Evolutionary conservation across 2,113 vertebrate genomes (phyloP).

Genomic region (Pelecanoides urinatrix): DNA sequence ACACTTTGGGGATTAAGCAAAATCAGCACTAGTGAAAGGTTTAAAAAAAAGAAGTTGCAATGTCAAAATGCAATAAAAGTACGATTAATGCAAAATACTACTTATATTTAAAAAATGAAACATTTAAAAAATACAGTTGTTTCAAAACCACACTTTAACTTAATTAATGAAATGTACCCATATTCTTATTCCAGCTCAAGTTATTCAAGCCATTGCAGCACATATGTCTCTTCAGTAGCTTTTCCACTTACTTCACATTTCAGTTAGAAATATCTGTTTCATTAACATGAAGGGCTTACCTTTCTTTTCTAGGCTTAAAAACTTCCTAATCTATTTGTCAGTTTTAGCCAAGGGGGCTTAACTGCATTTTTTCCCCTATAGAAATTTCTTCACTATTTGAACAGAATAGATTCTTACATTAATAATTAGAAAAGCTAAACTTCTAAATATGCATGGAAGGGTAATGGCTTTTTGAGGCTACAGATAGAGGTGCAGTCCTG

Average conservation of each 20-base stretch:
- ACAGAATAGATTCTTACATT: background rate
- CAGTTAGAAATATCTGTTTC: background rate
- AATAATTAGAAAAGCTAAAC: background rate
- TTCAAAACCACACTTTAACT: background rate
- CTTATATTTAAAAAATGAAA: background rate
- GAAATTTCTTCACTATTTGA: background rate
- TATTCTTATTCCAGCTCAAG: background rate
- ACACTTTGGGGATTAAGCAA: background rate
- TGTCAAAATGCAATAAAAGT: background rate
- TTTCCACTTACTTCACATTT: background rate
- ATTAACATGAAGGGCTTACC: background rate
- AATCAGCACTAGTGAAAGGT: background rate
- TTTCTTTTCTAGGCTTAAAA: background rate
- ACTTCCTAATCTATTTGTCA: background rate
- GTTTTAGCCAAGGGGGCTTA: background rate
- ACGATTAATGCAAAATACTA: background rate
- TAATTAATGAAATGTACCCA: background rate
- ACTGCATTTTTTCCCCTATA: background rate
- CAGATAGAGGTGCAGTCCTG: background rate
- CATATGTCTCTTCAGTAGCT: background rate
- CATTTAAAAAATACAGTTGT: background rate
- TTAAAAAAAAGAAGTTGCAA: background rate
- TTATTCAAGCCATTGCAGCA: background rate
- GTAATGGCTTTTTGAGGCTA: background rate
- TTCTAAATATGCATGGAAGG: background rate